Evolutionary conservation across 2,113 vertebrate species (phyloP), one percentile per base, ranked within the genome.

Genomic region (Cyprinodon tularosa): DNA sequence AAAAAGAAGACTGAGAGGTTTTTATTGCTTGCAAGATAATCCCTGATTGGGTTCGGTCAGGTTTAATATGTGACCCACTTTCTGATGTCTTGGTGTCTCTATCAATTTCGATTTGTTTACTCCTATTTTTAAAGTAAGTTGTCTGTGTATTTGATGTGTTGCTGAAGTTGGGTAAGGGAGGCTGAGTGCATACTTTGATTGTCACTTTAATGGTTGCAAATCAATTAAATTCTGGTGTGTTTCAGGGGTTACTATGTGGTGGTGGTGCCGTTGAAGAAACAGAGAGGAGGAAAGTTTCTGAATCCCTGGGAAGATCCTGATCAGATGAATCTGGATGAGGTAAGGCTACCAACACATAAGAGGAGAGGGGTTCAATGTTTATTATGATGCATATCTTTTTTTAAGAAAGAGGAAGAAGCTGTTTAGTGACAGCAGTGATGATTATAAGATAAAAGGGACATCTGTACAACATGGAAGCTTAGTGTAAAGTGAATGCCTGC

Each of bases 281-380:
- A 96, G 88, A 94, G 96, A 91, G 91, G 88, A 74, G 98, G 98
- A 72, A 98, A 99, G 91, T 98, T 98, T 91, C 91, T 96, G 84
- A 99, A 98, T 84, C 95, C 94, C 3, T 97, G 96, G 96, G 95
- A 96, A 64, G 97, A 96, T 76, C 98, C 98, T 1, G 98, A 99
- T 91, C 97, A 99, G 90, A 98, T 99, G 96, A 97, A 99, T 91
- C 88, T 99, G 86, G 97, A 99, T 90, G 98, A 99, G 96, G 98
- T 99, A 94, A 86, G 76, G 50, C 29, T 5, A 10, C 12, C 36
- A 50, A 61, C 17, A 38, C 15, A 60, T 10, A 57, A 1, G 37
- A 70, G 62, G 60, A 17, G 2, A 61, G 12, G 9, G 17, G 12
- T 38, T 29, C 20, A 68, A 36, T 61, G 62, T 57, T 42, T 1